Base-by-base conservation (phyloP, 64 coral and sea anemone genomes). In the Hydrozoanthus tunicans region DNA sequence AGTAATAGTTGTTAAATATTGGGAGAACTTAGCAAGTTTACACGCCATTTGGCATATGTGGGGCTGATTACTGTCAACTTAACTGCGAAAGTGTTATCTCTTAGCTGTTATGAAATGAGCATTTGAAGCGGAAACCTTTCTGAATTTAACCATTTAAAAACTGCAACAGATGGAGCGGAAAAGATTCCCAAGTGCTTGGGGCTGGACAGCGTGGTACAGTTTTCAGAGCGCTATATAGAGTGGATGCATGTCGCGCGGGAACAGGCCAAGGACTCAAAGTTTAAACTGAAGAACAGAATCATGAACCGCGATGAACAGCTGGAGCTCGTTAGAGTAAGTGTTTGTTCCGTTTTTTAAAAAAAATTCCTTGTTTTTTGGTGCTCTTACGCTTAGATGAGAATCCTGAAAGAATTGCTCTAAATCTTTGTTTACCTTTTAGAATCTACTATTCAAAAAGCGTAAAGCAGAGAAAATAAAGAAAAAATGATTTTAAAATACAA, bases 241-340 rank as follows among this genome's bases (percentile, higher is more conserved):
- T 92, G 91, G 91, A 83, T 92, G 60, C 24, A 58, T 13, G 61
- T 92, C 24, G 52, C 67, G 3, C 82, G 80, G 14, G 59, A 72
- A 54, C 8, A 13, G 3, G 55, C 27, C 61, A 81, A 62, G 6
- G 59, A 92, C 77, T 15, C 51, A 1, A 13, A 83, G 24, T 92
- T 75, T 57, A 12, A 92, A 59, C 71, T 77, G 11, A 74, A 66
- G 11, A 15, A 65, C 6, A 73, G 84, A 88, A 32, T 74, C n/a
- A 88, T 88, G 84, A 88, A n/a, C 68, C 13, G 9, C 26, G n/a
- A 60, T 24, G 20, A 13, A 27, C 54, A 73, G 53, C 20, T 73
- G 6, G 68, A 88, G 6, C 84, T 88, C 7, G 84, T 26, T 3
- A 62, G 14, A 70, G 84, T 88, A 2, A 73, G 69, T 82, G 8